A percentile compares a stretch with the other conserved stretches of the same genome.
Conservation (phyloP, 2,113 vertebrate genomes). For the Spea multiplicata region DNA sequence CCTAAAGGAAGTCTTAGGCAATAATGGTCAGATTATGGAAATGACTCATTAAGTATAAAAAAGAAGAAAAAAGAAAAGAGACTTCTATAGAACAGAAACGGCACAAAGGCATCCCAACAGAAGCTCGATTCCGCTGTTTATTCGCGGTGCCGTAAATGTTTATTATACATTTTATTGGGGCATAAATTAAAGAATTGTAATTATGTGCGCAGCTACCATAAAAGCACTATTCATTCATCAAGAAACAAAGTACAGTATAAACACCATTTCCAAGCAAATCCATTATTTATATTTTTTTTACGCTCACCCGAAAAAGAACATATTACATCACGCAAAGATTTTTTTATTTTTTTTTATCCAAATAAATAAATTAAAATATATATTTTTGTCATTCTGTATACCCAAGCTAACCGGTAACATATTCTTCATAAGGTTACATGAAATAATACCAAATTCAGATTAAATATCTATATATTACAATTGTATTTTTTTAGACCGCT, state of each 20-base stretch:
- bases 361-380: too few species aligned
- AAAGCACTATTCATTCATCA: slow-evolving; percentile 65
- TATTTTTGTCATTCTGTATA: too few species aligned
- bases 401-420: too few species aligned
- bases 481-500: not conserved
- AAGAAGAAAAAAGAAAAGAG: slow-evolving; percentile 44
- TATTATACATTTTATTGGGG: slow-evolving; percentile 71
- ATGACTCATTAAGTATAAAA: slow-evolving; percentile 80
- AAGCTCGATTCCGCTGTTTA: slow-evolving; percentile 76
- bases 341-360: not conserved
- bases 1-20: slow-evolving; percentile 79
- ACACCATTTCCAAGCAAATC: slow-evolving; percentile 51
- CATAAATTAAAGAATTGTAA: slow-evolving; percentile 75
- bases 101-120: too few species aligned
- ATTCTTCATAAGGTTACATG: not conserved
- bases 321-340: not conserved
- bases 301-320: not conserved
- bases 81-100: slow-evolving; percentile 68
- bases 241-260: slow-evolving; percentile 58
- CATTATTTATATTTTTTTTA: slow-evolving; percentile 32
- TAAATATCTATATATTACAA: not conserved
- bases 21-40: slow-evolving; percentile 88
- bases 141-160: slow-evolving; percentile 71
- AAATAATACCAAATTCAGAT: not conserved
- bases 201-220: slow-evolving; percentile 63